A percentile compares a stretch with the other conserved stretches of the same genome.
These are phyloP conservation scores for Sebastes diploproa DNA, from an alignment of 2,797 vertebrate genomes.

Conservation along the genomic window DNA sequence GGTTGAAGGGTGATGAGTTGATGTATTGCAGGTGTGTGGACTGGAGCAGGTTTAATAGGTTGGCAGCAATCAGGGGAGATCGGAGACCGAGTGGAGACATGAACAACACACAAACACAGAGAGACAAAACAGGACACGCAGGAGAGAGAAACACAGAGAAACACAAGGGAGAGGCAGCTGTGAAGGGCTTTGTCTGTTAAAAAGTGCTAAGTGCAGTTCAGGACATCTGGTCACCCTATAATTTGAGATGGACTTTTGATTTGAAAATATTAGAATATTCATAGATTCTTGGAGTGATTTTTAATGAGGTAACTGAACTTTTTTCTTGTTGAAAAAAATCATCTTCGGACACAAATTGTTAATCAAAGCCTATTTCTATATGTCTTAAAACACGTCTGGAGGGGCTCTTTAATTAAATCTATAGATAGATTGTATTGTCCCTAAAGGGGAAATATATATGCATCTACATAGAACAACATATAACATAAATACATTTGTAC, in stretches of 20 bases:
- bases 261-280: no score
- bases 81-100: background rate
- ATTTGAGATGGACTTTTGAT: no score
- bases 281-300: no score
- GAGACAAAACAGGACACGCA: background rate
- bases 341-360: no score
- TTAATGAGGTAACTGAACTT: no score
- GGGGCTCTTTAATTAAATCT: no score
- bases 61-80: background rate
- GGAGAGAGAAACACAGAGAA: background rate
- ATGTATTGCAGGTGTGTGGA: background rate
- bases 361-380: no score
- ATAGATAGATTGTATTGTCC: background rate
- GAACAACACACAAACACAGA: background rate
- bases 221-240: no score
- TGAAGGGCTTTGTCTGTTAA: background rate
- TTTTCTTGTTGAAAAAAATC: no score
- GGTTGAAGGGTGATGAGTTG: background rate
- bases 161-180: background rate
- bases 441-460: background rate
- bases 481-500: background rate
- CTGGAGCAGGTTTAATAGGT: background rate
- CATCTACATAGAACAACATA: background rate
- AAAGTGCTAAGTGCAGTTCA: no score
- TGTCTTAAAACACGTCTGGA: no score